These are phyloP conservation scores for Ibidorhyncha struthersii DNA, from an alignment of 2,113 vertebrate species.

Conservation along the genomic window DNA sequence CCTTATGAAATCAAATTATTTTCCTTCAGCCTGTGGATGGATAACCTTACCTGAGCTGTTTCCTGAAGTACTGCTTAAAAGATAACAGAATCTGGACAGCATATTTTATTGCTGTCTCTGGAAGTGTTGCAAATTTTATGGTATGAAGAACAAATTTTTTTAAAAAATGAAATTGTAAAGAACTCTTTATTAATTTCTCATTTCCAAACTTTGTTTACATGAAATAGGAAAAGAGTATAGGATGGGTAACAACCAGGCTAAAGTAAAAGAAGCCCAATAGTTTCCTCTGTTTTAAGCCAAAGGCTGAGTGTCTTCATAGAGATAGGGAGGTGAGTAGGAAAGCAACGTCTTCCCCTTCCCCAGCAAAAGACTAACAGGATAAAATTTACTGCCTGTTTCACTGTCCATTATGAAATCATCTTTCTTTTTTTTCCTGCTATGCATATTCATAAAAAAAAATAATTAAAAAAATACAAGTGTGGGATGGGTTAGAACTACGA, in stretches of 20 bases:
- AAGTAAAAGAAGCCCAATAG: not conserved
- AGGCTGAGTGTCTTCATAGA: not conserved
- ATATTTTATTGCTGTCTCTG: not conserved
- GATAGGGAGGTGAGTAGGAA: not conserved
- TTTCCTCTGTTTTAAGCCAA: not conserved
- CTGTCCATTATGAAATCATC: not conserved
- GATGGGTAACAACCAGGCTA: not conserved
- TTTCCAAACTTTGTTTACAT: not conserved
- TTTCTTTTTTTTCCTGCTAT: not conserved
- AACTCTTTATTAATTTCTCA: not conserved
- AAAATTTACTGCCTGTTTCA: not conserved
- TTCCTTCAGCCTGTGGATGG: conserved; percentile 13
- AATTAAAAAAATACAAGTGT: not conserved
- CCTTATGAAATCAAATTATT: conserved; percentile 33
- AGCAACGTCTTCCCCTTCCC: not conserved
- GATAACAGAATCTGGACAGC: not conserved
- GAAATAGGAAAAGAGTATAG: not conserved
- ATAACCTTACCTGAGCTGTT: conserved; percentile 22
- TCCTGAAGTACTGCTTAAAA: not conserved
- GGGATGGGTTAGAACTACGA: not conserved
- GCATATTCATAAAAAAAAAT: not conserved
- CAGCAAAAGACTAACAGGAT: not conserved
- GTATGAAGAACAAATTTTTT: not conserved
- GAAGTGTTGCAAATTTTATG: not conserved
- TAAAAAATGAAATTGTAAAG: not conserved